Percentiles rank a stretch among this genome's conserved stretches.
These are phyloP conservation scores for Musca domestica DNA, from an alignment of 1,140 invertebrate species.

Conservation along the genomic window DNA sequence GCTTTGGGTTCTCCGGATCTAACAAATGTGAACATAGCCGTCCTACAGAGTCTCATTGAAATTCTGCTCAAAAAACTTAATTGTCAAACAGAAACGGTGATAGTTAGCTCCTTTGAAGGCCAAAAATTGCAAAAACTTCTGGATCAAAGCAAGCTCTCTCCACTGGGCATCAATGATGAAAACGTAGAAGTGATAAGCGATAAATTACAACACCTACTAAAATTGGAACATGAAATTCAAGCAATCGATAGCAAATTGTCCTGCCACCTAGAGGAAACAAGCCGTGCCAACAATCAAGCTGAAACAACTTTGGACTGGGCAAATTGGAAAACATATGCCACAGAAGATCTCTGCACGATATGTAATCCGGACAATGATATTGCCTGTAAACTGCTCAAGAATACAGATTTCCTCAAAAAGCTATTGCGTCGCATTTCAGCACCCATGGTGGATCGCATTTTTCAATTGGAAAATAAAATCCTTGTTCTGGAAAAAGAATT, in stretches of 20 bases:
- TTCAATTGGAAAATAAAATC: constrained; percentile 30
- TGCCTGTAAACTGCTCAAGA: constrained; percentile 40
- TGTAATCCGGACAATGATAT: constrained; percentile 46
- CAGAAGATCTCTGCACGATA: constrained; percentile 44
- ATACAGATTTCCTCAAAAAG: constrained; percentile 45
- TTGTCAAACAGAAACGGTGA: constrained; percentile 40
- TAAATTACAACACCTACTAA: constrained; percentile 34
- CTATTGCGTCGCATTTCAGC: constrained; percentile 39
- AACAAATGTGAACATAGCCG: constrained; percentile 37
- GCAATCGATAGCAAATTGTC: constrained; percentile 35
- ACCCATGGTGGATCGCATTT: constrained; percentile 37
- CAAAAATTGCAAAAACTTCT: constrained; percentile 37
- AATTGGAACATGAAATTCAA: constrained; percentile 36
- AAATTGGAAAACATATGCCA: constrained; percentile 36
- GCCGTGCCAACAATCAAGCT: constrained; percentile 36
- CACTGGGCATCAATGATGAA: constrained; percentile 38
- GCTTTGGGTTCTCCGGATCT: constrained; percentile 41
- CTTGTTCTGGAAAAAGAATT: constrained; percentile 34
- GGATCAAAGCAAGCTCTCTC: constrained; percentile 34
- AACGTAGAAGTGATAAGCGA: constrained; percentile 34
- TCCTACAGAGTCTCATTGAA: constrained; percentile 42
- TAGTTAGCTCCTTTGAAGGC: constrained; percentile 36
- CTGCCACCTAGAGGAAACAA: constrained; percentile 42
- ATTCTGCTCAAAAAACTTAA: constrained; percentile 42
- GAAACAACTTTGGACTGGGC: constrained; percentile 25